Base-by-base conservation (phyloP, 2,113 vertebrate genomes). In the Salminus brasiliensis region DNA sequence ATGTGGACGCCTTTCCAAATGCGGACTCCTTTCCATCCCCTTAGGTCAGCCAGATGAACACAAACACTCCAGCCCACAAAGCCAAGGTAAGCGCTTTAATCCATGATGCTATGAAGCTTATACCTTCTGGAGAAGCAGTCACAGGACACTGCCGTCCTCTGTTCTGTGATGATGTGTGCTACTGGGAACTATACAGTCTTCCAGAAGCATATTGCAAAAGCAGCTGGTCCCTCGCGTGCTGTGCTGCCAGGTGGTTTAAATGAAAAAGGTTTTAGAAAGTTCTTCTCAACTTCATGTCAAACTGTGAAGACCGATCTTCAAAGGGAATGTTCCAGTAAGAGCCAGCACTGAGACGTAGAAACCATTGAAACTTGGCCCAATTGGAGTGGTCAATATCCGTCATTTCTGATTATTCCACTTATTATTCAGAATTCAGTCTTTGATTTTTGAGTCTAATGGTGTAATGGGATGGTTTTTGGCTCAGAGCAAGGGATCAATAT, bases 11-110 rank as follows among this genome's bases (percentile, higher is more conserved):
- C 52, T 55, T 55, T 55, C n/a, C 52, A 55, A 55, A 55, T 55
- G 52, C 87, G 83, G 79, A 74, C 78, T 75, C 47, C 68, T 80
- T 73, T 85, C 71, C 75, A 76, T 49, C 72, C 87, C 74, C 74
- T 57, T 78, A 84, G 70, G 74, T 80, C 81, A 87, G 83, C 88
- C 88, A 88, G 86, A 90, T 90, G 87, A 90, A 87, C 86, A 84
- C 77, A 87, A 71, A 85, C 85, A 88, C 81, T 71, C 72, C 82
- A 84, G 72, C 77, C 82, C 76, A 83, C 69, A 86, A 86, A 83
- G 87, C 86, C 87, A 88, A 89, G 88, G 88, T 89, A 85, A 45
- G 87, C 30, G 29, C 3, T 25, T 15, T 4, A 60, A 75, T 75
- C 2, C 32, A 25, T 49, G 21, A 18, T 45, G 8, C 25, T 57